Evolutionary conservation across 2,113 vertebrate species (phyloP), one percentile per base, ranked within the genome.

Genomic region (Sylvietta virens): DNA sequence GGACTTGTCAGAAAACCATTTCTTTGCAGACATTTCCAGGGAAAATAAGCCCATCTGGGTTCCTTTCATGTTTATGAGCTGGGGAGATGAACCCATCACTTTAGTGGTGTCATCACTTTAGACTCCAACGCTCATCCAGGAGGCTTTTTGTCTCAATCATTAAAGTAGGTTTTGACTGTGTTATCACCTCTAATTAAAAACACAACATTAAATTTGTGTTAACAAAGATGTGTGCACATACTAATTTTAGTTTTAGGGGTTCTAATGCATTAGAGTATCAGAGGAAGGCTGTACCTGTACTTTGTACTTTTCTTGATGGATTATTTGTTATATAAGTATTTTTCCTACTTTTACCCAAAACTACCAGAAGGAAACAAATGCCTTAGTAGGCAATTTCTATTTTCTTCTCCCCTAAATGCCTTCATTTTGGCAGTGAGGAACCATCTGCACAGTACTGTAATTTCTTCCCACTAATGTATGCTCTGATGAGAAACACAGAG

Each of bases 371-470:
- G 76, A 96, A 96, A 88, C 44, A 94, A 97, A 95, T 14, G 22
- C 45, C 83, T 94, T 92, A 84, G 54, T 86, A 94, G 89, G 64
- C 85, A 96, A 62, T 28, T 94, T 95, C 91, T 92, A 85, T 90
- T 96, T 97, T 95, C 65, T 54, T 57, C 50, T 84, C 30, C 72
- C 28, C 31, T 50, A 86, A 92, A 90, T 62, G 73, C 86, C 44
- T 97, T 87, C 66, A 65, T 86, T 93, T 97, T 96, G 61, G 42
- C 54, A 90, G 73, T 81, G 77, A 92, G 54, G 88, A 96, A 88
- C 81, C 90, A 96, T 81, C 79, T 86, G 79, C 74, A 73, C 78
- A 81, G 90, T 90, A 71, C 90, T 93, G 91, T 91, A 90, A 94
- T 95, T 95, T 88, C 69, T 93, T 90, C 88, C 87, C 28, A n/a